These are phyloP conservation scores for Pseudolaguvia tuberculata DNA, from an alignment of 2,113 vertebrate genomes.

Conservation along the genomic window DNA sequence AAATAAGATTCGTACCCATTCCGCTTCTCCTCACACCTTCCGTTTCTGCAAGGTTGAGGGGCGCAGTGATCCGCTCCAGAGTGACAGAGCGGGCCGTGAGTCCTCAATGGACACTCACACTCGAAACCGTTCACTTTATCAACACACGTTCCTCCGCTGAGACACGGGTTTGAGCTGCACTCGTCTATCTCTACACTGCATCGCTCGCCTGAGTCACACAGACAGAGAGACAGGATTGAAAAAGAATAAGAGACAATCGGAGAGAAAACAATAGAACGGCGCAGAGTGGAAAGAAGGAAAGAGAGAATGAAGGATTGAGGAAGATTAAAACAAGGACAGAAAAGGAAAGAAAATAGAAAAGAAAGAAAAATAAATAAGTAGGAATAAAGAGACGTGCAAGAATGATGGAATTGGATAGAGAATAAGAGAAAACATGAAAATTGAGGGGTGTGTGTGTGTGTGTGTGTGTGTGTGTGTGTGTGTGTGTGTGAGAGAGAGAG, in stretches of 20 bases:
- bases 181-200: slow-evolving; percentile 85
- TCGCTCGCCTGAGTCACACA: slow-evolving; percentile 65
- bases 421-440: neutral
- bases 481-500: neutral
- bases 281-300: neutral
- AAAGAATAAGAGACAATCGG: accelerated
- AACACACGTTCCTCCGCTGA: slow-evolving; percentile 82
- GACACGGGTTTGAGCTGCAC: slow-evolving; percentile 83
- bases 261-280: neutral
- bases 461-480: neutral
- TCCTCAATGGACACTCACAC: slow-evolving; percentile 80
- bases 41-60: slow-evolving; percentile 78
- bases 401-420: too few species aligned
- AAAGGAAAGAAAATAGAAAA: too few species aligned
- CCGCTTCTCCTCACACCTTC: slow-evolving; percentile 77
- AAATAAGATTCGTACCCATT: slow-evolving; percentile 70
- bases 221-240: neutral
- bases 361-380: neutral
- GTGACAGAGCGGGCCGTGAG: slow-evolving; percentile 80
- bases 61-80: slow-evolving; percentile 81
- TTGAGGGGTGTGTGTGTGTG: too few species aligned
- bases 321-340: too few species aligned
- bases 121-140: slow-evolving; percentile 79
- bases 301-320: too few species aligned
- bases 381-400: neutral